phyloP scores from a whole-genome alignment of 92 coral and sea anemone species.

The Zoanthus gigantus region DNA sequence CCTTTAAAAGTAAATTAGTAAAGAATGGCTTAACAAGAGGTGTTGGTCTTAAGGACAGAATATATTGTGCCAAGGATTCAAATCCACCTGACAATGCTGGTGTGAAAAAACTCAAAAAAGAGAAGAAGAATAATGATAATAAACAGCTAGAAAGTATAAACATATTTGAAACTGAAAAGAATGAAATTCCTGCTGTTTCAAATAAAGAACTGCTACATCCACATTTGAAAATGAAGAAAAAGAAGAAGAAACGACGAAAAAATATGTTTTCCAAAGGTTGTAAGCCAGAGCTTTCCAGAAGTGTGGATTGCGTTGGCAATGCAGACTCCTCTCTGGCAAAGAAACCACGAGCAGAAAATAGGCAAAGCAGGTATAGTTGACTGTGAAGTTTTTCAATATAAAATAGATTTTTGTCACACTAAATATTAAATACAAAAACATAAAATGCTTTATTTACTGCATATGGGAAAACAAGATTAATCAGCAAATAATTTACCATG shows the following conservation, averaged over 20 bases:
- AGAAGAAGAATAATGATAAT: neutral
- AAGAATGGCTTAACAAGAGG: neutral
- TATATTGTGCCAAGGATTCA: slow-evolving; percentile 2
- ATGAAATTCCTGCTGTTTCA: neutral
- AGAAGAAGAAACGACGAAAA: slow-evolving; percentile 35
- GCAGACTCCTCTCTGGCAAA: slow-evolving; percentile 45
- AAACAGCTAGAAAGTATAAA: neutral
- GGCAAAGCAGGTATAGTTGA: slow-evolving; percentile 12
- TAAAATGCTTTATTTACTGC: no score
- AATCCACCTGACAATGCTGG: neutral
- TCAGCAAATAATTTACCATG: no score
- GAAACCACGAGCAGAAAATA: slow-evolving; percentile 52
- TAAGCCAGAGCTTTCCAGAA: neutral
- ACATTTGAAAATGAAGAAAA: neutral
- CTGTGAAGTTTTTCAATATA: neutral
- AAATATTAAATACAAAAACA: no score
- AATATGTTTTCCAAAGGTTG: neutral
- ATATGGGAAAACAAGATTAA: no score
- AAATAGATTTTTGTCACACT: neutral
- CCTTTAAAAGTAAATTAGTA: neutral
- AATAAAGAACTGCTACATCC: neutral
- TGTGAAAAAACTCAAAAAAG: slow-evolving; percentile 16
- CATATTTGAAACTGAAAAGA: neutral
- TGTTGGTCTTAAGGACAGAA: neutral
- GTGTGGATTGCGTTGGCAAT: neutral